Evolutionary conservation across 2,797 vertebrate species (phyloP), one percentile per base, ranked within the genome.

Genomic region (Eulemur coronatus): DNA sequence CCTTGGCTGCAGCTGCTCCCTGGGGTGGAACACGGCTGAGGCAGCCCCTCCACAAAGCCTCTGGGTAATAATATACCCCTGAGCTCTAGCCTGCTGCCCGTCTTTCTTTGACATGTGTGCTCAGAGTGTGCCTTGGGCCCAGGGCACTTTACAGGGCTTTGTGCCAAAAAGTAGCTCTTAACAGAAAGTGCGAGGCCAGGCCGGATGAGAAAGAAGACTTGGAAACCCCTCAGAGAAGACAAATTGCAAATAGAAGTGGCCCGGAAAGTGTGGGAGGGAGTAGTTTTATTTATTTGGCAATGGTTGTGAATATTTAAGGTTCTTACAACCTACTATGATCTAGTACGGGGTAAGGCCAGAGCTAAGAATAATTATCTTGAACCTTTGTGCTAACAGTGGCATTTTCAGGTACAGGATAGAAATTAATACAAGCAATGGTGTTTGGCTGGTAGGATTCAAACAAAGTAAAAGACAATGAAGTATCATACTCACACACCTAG

Each of bases 271-370:
- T 41, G 55, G 48, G n/a, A 41, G 7, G 6, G 0, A 30, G 20
- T 7, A 38, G 33, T 61, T 41, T 6, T 65, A 0, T 59, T 86
- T 91, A 50, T 63, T 57, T 89, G 61, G 84, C 67, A 73, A 13
- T 11, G 10, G 48, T 70, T 81, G 65, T 41, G 43, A 73, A 7
- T 73, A 69, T 76, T 93, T 95, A 48, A 96, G 43, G 8, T 90
- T 91, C 41, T 79, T 80, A 26, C 2, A 63, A 38, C 17, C 1
- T n/a, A 8, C 18, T n/a, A 4, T 75, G 35, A 41, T 87, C 85
- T 52, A 33, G 67, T 50, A 50, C 4, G 76, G 70, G 30, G 79
- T 52, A 28, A 72, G 35, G 59, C n/a, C 55, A n/a, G 46, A 46
- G 33, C 35, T 79, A 69, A 96, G 28, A 55, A n/a, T 46, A n/a